Percentiles rank a stretch among this genome's conserved stretches.
These are phyloP conservation scores for Huso huso DNA, from an alignment of 2,797 vertebrate genomes.

Conservation along the genomic window DNA sequence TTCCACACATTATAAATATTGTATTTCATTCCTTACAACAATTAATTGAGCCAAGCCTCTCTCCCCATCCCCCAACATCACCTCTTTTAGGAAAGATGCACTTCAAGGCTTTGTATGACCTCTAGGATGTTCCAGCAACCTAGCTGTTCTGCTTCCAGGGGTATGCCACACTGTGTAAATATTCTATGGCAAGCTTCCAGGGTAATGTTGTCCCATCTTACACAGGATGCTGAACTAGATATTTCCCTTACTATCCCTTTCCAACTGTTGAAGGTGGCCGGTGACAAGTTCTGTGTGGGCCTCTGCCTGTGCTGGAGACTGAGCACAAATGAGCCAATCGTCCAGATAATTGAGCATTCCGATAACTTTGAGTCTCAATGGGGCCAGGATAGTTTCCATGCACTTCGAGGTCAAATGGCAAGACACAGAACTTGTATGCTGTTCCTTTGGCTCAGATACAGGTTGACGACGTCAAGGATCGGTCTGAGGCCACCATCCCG, in stretches of 20 bases:
- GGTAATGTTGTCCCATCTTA: conserved; percentile 12
- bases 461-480: too few species aligned
- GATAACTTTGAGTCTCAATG: too few species aligned
- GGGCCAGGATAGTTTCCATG: too few species aligned
- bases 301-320: too few species aligned
- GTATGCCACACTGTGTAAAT: conserved; percentile 14
- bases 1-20: background rate
- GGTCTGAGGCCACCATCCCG: too few species aligned
- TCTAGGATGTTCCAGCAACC: conserved; percentile 1
- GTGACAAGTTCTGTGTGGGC: too few species aligned
- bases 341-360: too few species aligned
- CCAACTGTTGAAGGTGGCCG: background rate
- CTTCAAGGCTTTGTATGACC: conserved; percentile 9
- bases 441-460: too few species aligned
- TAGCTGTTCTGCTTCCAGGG: background rate
- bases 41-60: conserved; percentile 4
- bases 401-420: too few species aligned
- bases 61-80: background rate
- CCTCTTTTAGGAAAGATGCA: background rate
- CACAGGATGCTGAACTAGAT: conserved; percentile 40
- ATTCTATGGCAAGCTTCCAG: conserved; percentile 10
- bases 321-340: too few species aligned
- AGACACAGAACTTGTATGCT: too few species aligned
- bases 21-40: background rate
- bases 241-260: conserved; percentile 45